Percentiles rank a stretch among this genome's conserved stretches.
phyloP scores from a whole-genome alignment of 2,797 vertebrate genomes.

The Phoebastria nigripes region DNA sequence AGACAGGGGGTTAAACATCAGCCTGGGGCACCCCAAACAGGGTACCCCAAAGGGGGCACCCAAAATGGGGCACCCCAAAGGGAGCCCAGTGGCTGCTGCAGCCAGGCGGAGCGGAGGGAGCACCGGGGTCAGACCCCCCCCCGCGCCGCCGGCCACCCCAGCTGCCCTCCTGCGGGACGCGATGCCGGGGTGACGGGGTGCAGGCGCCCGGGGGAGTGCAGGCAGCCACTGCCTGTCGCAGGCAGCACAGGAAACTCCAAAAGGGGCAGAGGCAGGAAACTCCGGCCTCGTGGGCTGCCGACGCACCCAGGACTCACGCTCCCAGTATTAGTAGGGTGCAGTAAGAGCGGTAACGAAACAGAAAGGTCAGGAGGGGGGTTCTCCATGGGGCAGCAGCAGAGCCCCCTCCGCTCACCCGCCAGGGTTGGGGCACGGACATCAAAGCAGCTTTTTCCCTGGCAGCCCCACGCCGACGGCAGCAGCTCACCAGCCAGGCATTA shows the following conservation, averaged over 20 bases:
- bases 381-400: background rate
- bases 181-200: background rate
- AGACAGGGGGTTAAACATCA: background rate
- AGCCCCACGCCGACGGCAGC: background rate
- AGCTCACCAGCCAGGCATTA: background rate
- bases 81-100: background rate
- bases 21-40: background rate
- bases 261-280: background rate
- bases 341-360: background rate
- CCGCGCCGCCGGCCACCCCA: background rate
- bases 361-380: background rate
- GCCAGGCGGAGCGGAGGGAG: background rate
- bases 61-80: background rate
- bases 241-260: background rate
- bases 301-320: background rate
- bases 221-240: background rate
- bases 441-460: background rate
- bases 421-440: background rate
- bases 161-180: accelerated
- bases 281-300: background rate
- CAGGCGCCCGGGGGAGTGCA: accelerated
- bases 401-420: background rate
- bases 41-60: background rate
- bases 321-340: background rate
- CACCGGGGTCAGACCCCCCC: too few relatives aligned